Evolutionary conservation across 2,113 vertebrate genomes (phyloP).

Genomic region (Rhinogobius similis): DNA sequence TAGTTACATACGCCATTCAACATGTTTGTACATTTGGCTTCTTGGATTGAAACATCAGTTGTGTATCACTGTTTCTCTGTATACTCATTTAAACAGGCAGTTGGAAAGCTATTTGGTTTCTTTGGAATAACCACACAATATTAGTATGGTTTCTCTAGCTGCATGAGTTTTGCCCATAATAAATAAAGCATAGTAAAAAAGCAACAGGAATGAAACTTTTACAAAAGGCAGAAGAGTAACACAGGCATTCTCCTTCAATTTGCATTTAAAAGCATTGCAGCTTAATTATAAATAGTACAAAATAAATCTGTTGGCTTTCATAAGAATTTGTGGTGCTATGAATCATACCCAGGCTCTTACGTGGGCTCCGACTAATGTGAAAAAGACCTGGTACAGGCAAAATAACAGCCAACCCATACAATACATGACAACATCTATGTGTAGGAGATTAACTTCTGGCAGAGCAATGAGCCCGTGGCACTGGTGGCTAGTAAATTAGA

Average conservation of each 20-base stretch:
- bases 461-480: conserved; percentile 51
- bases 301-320: conserved; percentile 38
- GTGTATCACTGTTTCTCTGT: conserved; percentile 34
- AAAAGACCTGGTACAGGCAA: conserved; percentile 48
- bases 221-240: conserved; percentile 45
- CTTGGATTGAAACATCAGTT: conserved; percentile 26
- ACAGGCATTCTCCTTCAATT: conserved; percentile 21
- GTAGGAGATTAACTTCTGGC: conserved; percentile 51
- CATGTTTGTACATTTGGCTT: conserved; percentile 55
- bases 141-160: conserved; percentile 70
- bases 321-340: conserved; percentile 42
- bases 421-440: conserved; percentile 38
- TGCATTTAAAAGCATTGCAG: conserved; percentile 37
- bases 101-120: conserved; percentile 66
- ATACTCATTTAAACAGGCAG: conserved; percentile 52
- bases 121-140: conserved; percentile 53
- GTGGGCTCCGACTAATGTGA: conserved; percentile 19
- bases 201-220: conserved; percentile 47
- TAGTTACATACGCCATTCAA: conserved; percentile 58
- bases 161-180: conserved; percentile 61
- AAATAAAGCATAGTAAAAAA: conserved; percentile 38
- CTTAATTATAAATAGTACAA: conserved; percentile 55
- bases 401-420: conserved; percentile 34
- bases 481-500: conserved; percentile 70
- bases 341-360: conserved; percentile 14